These are phyloP conservation scores for Albula glossodonta DNA, from an alignment of 2,113 vertebrate genomes.

Conservation along the genomic window DNA sequence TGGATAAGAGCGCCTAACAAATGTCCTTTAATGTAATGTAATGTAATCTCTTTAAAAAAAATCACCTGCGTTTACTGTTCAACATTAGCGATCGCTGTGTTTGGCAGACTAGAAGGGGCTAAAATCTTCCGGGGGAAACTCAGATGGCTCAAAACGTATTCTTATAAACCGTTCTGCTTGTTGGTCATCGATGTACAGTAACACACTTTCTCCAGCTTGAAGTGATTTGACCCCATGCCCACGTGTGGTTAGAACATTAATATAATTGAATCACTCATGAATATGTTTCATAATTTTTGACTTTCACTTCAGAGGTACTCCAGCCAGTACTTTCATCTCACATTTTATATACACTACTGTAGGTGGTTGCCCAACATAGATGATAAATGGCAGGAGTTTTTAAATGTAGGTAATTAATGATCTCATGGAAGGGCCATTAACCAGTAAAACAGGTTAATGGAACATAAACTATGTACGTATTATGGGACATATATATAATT, in stretches of 20 bases:
- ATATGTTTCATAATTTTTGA: not conserved
- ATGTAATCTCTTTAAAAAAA: not conserved
- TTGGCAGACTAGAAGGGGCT: not conserved
- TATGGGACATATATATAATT: no score
- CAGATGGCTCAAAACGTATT: not conserved
- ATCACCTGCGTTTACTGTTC: not conserved
- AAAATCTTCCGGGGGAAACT: not conserved
- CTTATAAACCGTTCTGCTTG: not conserved
- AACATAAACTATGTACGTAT: no score
- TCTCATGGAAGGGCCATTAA: no score
- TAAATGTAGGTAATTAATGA: no score
- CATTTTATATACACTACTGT: not conserved
- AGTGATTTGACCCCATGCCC: not conserved
- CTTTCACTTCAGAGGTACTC: not conserved
- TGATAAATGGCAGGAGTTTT: no score
- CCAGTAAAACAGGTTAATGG: no score
- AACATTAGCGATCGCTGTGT: not conserved
- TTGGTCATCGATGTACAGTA: not conserved
- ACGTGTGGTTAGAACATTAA: not conserved
- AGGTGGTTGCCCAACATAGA: not conserved
- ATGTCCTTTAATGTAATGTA: no score
- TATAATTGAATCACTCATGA: not conserved
- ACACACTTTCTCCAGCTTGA: not conserved
- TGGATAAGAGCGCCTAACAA: no score
- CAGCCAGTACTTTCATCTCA: no score